A percentile compares a stretch with the other conserved stretches of the same genome.
Evolutionary conservation across 2,113 vertebrate genomes (phyloP).

Genomic region (Ranitomeya variabilis): DNA sequence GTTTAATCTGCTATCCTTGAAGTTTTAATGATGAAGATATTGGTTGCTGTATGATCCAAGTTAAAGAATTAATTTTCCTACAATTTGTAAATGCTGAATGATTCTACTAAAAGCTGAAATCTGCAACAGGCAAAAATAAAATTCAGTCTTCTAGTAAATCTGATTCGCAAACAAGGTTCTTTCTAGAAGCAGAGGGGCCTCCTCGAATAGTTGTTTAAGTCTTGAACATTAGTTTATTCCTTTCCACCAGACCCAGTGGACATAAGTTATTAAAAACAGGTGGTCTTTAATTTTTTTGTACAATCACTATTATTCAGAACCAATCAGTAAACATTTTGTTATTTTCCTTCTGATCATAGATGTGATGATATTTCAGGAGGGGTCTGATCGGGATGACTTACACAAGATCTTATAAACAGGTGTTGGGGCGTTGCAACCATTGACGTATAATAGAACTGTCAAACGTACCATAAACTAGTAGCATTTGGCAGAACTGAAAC

Average conservation of each 20-base stretch:
- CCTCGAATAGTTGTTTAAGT: not conserved
- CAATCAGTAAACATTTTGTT: slow-evolving; percentile 8
- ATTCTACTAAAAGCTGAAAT: too few relatives aligned
- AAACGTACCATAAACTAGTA: slow-evolving; percentile 53
- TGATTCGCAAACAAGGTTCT: not conserved
- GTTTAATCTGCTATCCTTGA: too few relatives aligned
- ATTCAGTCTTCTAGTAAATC: not conserved
- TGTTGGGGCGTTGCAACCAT: slow-evolving; percentile 38
- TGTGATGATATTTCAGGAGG: slow-evolving; percentile 26
- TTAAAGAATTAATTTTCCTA: too few relatives aligned
- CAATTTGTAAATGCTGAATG: too few relatives aligned
- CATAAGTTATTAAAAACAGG: not conserved
- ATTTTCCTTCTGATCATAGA: not conserved
- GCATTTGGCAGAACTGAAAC: slow-evolving; percentile 40
- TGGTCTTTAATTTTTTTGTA: not conserved
- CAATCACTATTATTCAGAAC: not conserved
- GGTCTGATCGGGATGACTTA: slow-evolving; percentile 7
- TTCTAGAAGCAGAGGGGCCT: not conserved
- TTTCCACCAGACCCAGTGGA: not conserved
- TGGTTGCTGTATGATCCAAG: too few relatives aligned
- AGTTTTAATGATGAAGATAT: too few relatives aligned
- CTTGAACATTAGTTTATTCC: not conserved
- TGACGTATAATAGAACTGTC: slow-evolving; percentile 52
- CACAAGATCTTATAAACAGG: slow-evolving; percentile 20
- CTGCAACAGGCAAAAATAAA: not conserved